phyloP scores from a whole-genome alignment of 2,888 invertebrate genomes.

The Cantharis lateralis region DNA sequence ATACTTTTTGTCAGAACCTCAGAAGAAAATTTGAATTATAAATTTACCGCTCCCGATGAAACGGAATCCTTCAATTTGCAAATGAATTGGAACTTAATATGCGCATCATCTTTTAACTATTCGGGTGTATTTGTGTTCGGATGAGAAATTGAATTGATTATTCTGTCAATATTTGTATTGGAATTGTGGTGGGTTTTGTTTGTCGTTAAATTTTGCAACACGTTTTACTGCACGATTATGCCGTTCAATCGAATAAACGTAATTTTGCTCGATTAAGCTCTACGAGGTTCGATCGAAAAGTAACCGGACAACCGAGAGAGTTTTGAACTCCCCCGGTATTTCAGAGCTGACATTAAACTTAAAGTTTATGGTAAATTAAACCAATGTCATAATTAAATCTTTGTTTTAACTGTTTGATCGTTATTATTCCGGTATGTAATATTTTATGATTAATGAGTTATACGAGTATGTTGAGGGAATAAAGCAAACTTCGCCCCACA shows the following conservation, averaged over 20 bases:
- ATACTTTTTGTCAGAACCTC: neutral
- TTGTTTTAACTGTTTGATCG: neutral
- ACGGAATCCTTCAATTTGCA: neutral
- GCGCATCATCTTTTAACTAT: neutral
- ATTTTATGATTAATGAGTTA: neutral
- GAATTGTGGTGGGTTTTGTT: neutral
- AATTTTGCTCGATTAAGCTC: neutral
- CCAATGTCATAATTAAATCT: neutral
- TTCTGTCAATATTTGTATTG: neutral
- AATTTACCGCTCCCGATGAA: neutral
- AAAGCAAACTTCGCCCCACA: neutral
- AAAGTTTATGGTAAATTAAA: neutral
- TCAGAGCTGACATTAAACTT: neutral
- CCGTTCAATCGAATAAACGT: neutral
- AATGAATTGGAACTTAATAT: neutral
- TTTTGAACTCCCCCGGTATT: neutral
- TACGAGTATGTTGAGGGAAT: neutral
- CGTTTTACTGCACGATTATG: neutral
- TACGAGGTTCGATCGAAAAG: neutral
- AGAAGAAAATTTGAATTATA: neutral
- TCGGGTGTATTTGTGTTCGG: neutral
- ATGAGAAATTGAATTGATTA: neutral
- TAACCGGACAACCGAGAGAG: neutral
- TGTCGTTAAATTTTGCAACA: neutral
- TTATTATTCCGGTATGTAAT: neutral